phyloP scores from a whole-genome alignment of 2,113 vertebrate species.

The Ictidomys tridecemlineatus region DNA sequence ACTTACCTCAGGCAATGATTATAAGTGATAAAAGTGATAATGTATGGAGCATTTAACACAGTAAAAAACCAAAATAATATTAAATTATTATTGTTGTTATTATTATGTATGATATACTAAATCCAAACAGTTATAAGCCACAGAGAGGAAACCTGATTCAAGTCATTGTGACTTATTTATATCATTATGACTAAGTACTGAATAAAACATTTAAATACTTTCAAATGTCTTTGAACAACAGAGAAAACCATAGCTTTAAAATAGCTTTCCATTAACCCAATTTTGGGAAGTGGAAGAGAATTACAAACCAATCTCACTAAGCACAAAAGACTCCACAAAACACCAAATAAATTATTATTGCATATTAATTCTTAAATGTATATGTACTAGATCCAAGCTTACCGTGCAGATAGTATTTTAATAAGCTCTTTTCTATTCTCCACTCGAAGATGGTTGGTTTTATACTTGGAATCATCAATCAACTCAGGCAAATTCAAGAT shows the following conservation, averaged over 20 bases:
- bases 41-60: background rate
- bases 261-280: background rate
- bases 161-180: background rate
- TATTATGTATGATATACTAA: constrained; percentile 9
- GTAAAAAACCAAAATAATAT: background rate
- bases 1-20: background rate
- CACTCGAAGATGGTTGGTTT: constrained; percentile 94
- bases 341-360: background rate
- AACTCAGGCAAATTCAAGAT: constrained; percentile 91
- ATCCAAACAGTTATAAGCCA: background rate
- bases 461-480: constrained; percentile 90
- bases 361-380: constrained; percentile 22
- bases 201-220: constrained; percentile 43
- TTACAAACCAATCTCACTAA: constrained; percentile 37
- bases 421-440: constrained; percentile 92
- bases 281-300: background rate
- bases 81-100: background rate
- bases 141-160: background rate
- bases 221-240: constrained; percentile 35
- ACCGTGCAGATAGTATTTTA: constrained; percentile 90
- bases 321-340: background rate
- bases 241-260: constrained; percentile 38
- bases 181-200: background rate
- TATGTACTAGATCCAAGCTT: constrained; percentile 74
- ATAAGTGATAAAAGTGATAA: background rate